These are phyloP conservation scores for Daubentonia madagascariensis DNA, from an alignment of 2,113 vertebrate species.

Conservation along the genomic window DNA sequence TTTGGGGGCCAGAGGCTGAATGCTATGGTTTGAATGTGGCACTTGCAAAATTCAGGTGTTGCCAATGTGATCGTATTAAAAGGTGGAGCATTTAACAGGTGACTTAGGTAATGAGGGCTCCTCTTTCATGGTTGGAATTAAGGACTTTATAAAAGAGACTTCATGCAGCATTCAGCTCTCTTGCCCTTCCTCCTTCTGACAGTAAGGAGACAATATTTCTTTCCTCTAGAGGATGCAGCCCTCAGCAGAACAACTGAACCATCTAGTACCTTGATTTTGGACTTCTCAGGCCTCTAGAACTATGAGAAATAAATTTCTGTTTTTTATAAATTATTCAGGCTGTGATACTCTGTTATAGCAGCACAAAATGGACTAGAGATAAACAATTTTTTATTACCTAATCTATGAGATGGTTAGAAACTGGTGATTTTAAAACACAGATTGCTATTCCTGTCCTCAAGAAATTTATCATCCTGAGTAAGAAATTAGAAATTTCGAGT, in stretches of 20 bases:
- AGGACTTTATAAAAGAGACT: neutral
- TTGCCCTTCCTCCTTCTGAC: neutral
- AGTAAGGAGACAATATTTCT: neutral
- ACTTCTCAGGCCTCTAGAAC: neutral
- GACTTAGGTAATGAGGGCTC: too few relatives aligned
- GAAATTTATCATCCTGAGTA: neutral
- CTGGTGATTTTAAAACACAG: neutral
- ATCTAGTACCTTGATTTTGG: accelerated
- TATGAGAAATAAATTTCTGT: neutral
- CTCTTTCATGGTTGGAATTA: neutral
- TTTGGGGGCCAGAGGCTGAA: neutral
- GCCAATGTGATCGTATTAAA: neutral
- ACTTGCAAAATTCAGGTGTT: neutral
- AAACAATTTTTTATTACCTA: neutral
- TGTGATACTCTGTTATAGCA: neutral
- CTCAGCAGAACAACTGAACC: neutral
- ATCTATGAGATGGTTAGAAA: neutral
- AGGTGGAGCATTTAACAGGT: neutral
- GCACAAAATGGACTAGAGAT: neutral
- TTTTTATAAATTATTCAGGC: neutral
- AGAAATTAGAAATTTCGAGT: neutral
- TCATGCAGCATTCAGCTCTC: neutral
- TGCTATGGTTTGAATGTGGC: neutral
- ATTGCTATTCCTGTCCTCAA: neutral
- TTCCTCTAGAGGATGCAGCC: neutral